Evolutionary conservation across 1,140 invertebrate species (phyloP).

Genomic region (Protaetia brevitarsis): DNA sequence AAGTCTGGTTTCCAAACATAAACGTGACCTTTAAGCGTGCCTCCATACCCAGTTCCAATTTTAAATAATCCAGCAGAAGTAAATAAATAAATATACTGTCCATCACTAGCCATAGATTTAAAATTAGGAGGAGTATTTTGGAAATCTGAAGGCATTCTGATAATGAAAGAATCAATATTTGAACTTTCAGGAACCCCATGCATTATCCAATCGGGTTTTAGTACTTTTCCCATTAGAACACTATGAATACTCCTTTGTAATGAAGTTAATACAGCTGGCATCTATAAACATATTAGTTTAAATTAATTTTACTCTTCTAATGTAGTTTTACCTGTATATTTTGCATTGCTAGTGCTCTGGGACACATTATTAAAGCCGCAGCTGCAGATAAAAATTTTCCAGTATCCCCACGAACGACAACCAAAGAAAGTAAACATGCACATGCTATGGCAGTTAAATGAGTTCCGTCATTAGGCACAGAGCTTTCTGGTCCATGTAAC

Average conservation of each 20-base stretch:
- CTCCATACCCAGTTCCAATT: conserved; percentile 89
- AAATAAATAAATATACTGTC: conserved; percentile 82
- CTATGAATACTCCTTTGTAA: conserved; percentile 88
- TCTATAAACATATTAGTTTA: conserved; percentile 51
- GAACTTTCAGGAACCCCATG: conserved; percentile 80
- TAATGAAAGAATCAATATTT: conserved; percentile 68
- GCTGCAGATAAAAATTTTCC: conserved; percentile 85
- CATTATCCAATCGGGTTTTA: conserved; percentile 82
- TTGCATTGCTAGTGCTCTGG: conserved; percentile 70
- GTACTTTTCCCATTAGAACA: conserved; percentile 78
- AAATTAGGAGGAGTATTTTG: conserved; percentile 49
- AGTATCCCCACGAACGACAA: conserved; percentile 91
- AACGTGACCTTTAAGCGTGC: conserved; percentile 82
- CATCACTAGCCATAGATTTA: conserved; percentile 78
- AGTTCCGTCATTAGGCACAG: conserved; percentile 58
- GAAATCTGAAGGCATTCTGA: conserved; percentile 51
- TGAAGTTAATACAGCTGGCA: conserved; percentile 80
- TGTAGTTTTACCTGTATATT: conserved; percentile 67
- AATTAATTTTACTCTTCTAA: background rate
- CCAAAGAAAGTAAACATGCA: conserved; percentile 84
- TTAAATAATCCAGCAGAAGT: conserved; percentile 78
- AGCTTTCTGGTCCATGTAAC: conserved; percentile 58
- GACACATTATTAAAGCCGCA: conserved; percentile 84
- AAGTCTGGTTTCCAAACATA: conserved; percentile 79
- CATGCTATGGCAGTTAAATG: conserved; percentile 82